Base-by-base conservation (phyloP, 2,888 invertebrate genomes). In the Lumbricus terrestris region DNA sequence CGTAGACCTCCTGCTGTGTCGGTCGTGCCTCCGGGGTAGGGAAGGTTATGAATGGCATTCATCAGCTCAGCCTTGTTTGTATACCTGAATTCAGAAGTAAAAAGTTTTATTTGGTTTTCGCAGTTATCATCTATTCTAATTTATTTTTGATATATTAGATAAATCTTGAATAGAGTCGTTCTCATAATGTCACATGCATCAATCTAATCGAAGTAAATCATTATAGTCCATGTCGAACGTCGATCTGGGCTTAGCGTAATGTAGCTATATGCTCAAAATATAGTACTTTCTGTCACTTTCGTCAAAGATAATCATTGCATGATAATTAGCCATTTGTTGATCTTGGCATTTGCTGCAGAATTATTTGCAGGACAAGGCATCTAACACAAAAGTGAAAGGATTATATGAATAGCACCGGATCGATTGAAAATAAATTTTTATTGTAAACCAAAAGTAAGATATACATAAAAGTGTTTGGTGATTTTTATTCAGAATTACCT, bases 1-100 rank as follows among this genome's bases (percentile, higher is more conserved):
- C 42, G 33, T n/a, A 88, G 88, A 40, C 88, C 88, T 1, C 88
- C 88, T n/a, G 88, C 42, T 23, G 88, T 88, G 88, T 88, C 88
- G n/a, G 88, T 88, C n/a, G 23, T 8, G 18, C 88, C 88, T 37
- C 88, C 88, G 13, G 37, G 38, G 38, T 88, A 88, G 4, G 88
- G 40, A 4, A 88, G 88, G 34, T 85, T 85, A 15, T 35, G 16
- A 85, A 85, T 85, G 35, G 85, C 85, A 37, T 85, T 35, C 35
- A 15, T 35, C 20, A 85, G 85, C 35, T 85, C 85, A 85, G 85
- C 35, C 85, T 85, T 85, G 34, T 34, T 85, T 20, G 85, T 85
- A 23, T 85, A 85, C 37, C 85, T 85, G 85, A 69, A 69, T 1
- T 29, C 69, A 69, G 13, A 69, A n/a, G 69, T 8, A 0, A n/a